Base-by-base conservation (phyloP, 35 echinoderm and acorn worm genomes). In the Nesometra sesokonis region DNA sequence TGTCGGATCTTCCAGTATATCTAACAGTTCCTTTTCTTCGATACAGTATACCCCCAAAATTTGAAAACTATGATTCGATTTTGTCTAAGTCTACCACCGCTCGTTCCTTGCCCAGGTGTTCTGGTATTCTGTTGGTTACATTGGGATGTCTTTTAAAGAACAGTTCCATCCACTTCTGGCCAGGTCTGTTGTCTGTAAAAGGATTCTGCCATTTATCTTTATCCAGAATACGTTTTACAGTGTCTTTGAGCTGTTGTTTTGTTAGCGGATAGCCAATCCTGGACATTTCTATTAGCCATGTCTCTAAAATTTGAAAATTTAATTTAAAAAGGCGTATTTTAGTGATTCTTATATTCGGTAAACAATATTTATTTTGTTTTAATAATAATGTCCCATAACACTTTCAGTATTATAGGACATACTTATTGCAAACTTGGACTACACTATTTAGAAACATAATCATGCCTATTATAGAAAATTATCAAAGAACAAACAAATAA, bases 151-250 rank as follows among this genome's bases (percentile, higher is more conserved):
- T 31, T n/a, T 21, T 82, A 30, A 82, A 82, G 35, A 91, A 91
- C 36, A 79, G 77, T 11, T n/a, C 31, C 23, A 83, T 83, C 85
- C 90, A 91, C 36, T 91, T 83, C 13, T 87, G 31, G 21, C 90
- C 90, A 0, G 90, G 90, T 9, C 47, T 57, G 33, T 86, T 85
- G 77, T 91, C 84, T 7, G 40, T 87, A 38, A 91, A 91, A 8
- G 85, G 46, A 35, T 81, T 91, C 30, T 57, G 30, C 29, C 90
- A 80, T 0, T 78, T 35, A 31, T 91, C 90, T 77, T 87, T 79
- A 37, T 87, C 78, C 32, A 91, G 32, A 0, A 91, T 91, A 15
- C 87, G 87, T 85, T 89, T 89, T 3, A 89, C 87, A 35, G 82
- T 89, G 34, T 83, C 76, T 38, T 47, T 82, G 2, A 89, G 87